Percentiles rank a stretch among this genome's conserved stretches.
These are phyloP conservation scores for Bubo scandiacus DNA, from an alignment of 2,113 vertebrate genomes.

Conservation along the genomic window DNA sequence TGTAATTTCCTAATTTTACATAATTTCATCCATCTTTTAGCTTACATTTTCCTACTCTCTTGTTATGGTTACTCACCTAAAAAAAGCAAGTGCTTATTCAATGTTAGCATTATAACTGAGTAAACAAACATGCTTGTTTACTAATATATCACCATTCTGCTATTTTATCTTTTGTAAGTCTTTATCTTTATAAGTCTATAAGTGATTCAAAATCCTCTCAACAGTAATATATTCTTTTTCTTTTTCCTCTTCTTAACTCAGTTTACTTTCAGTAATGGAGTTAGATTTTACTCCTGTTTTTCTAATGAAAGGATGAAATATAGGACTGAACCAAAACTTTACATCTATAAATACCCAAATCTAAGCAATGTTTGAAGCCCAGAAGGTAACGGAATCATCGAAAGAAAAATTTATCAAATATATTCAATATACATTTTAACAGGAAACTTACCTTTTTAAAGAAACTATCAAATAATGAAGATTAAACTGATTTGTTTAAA, in stretches of 20 bases:
- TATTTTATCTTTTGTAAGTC: conserved; percentile 4
- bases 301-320: neutral
- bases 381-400: neutral
- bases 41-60: neutral
- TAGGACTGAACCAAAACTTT: neutral
- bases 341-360: neutral
- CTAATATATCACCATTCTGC: neutral
- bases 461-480: neutral
- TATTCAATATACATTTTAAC: neutral
- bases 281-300: neutral
- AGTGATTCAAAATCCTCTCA: conserved; percentile 13
- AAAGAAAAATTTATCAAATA: neutral
- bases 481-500: conserved; percentile 60
- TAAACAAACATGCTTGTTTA: conserved; percentile 27
- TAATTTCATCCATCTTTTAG: neutral
- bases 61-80: neutral
- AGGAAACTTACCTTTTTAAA: neutral
- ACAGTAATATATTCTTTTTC: neutral
- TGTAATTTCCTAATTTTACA: neutral
- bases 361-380: neutral
- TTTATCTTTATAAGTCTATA: neutral
- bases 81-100: neutral
- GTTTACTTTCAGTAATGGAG: neutral
- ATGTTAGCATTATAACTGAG: neutral
- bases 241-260: neutral